phyloP scores from a whole-genome alignment of 2,888 invertebrate genomes.

The Acanthopleura granulata region DNA sequence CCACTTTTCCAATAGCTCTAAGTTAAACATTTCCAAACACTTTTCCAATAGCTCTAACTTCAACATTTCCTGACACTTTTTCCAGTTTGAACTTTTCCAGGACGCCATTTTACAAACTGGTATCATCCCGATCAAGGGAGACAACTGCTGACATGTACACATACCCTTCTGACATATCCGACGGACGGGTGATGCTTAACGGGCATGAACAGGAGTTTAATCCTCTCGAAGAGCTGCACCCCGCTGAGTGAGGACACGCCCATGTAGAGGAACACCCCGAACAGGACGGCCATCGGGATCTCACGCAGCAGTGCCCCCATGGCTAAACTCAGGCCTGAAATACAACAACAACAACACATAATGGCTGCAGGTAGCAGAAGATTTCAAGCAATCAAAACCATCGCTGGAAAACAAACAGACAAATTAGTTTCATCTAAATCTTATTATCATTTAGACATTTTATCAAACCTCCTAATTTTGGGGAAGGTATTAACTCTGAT shows the following conservation, averaged over 20 bases:
- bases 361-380: no score
- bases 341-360: background rate
- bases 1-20: background rate
- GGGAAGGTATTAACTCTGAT: no score
- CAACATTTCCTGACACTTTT: no score
- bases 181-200: conserved; percentile 95
- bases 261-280: conserved; percentile 89
- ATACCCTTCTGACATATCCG: conserved; percentile 88
- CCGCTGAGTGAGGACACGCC: conserved; percentile 94
- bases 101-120: background rate
- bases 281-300: conserved; percentile 96
- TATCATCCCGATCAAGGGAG: background rate
- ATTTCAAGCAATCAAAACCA: no score
- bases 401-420: no score
- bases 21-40: no score
- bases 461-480: no score
- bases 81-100: no score
- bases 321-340: conserved; percentile 77
- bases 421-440: no score
- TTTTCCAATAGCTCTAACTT: background rate
- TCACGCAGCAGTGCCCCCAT: conserved; percentile 82
- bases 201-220: conserved; percentile 91
- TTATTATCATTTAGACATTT: no score
- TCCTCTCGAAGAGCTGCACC: conserved; percentile 92
- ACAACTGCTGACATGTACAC: conserved; percentile 52